These are phyloP conservation scores for Phrynocephalus versicolor DNA, from an alignment of 2,113 vertebrate genomes.

Conservation along the genomic window DNA sequence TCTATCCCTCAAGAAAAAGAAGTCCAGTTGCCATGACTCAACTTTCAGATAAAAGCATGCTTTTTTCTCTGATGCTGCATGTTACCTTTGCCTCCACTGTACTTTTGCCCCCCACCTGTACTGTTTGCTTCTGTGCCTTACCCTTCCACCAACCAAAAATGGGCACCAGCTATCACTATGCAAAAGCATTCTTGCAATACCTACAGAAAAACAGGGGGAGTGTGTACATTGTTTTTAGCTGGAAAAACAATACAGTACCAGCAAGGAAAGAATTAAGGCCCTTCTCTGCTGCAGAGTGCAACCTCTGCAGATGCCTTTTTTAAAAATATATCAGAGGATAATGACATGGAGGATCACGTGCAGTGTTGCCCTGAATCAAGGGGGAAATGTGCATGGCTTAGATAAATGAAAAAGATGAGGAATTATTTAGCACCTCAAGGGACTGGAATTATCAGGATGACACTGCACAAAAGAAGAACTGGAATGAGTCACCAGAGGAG, in stretches of 20 bases:
- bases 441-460: neutral
- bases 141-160: too few species aligned
- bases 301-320: neutral
- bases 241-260: neutral
- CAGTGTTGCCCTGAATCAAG: neutral
- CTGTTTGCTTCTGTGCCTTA: too few species aligned
- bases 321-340: neutral
- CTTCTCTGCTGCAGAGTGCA: neutral
- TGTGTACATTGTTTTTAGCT: neutral
- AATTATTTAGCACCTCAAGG: neutral
- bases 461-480: neutral
- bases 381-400: conserved; percentile 13
- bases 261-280: neutral
- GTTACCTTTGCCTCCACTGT: too few species aligned
- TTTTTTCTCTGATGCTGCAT: too few species aligned
- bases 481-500: neutral
- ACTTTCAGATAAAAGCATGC: too few species aligned
- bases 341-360: neutral
- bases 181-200: neutral
- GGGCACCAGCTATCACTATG: neutral
- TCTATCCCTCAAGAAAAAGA: too few species aligned
- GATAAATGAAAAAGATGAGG: conserved; percentile 26
- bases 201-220: neutral
- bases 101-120: too few species aligned
- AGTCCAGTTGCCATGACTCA: too few species aligned